Base-by-base conservation (phyloP, 2,888 invertebrate genomes). In the Sphaerophoria taeniata region DNA sequence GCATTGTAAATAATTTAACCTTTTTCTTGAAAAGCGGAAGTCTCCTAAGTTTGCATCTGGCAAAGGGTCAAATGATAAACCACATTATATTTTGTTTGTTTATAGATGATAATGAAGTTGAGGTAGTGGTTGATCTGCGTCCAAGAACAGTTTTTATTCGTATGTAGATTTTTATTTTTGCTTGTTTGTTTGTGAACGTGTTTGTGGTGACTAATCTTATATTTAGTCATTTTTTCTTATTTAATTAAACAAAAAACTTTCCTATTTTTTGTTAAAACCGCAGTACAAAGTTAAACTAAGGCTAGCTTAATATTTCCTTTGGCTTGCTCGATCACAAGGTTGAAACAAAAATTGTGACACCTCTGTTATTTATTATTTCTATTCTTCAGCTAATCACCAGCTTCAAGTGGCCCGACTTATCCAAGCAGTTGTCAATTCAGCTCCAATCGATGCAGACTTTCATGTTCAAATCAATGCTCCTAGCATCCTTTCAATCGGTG, bases 401-500 rank as follows among this genome's bases (percentile, higher is more conserved):
- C 73, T 90, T 16, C 91, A 90, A 82, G 90, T 92, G 83, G 91
- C 91, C 6, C 90, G 91, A 11, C 89, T 92, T 0, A 90, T 92
- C 36, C 91, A 92, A 88, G 91, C 92, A 9, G 90, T 92, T 43
- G 90, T 92, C 9, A 91, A 91, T 80, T 90, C 90, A 43, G 90
- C 90, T 16, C 89, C 90, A n/a, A 89, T 90, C 53, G 91, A 91
- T 87, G 89, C 90, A 6, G 92, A 92, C 80, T 89, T 92, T 56
- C 92, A 91, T 87, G 89, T 92, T 75, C 91, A 92, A 80, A 90
- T 92, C 43, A 91, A 91, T 88, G 89, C 90, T 34, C 92, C 92
- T 55, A 90, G 90, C 83, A 88, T 92, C 53, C 88, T 91, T 69
- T 89, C 90, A 24, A 90, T 91, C 78, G 91, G 91, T 87, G 88